Base-by-base conservation (phyloP, 2,113 vertebrate species). In the Zosterops hypoxanthus region DNA sequence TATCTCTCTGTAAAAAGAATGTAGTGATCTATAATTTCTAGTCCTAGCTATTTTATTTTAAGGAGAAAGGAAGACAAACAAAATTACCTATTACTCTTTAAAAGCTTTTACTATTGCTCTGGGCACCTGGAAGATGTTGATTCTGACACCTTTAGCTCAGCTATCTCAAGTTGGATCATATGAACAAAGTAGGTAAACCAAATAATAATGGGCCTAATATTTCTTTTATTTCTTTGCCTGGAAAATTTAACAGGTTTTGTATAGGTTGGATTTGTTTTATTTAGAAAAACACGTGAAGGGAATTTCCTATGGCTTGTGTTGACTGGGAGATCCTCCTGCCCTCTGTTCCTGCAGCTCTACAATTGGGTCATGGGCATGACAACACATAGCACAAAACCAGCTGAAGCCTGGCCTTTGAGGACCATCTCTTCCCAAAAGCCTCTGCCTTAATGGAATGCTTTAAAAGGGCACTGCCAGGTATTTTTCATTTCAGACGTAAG, bases 361-460 rank as follows among this genome's bases (percentile, higher is more conserved):
- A 2, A 23, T 29, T 1, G 8, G 33, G 23, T 82, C 1, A 1
- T 31, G 21, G 29, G 23, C 64, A n/a, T 1, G 2, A 42, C 26
- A 8, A 14, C 0, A 0, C 0, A 0, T 44, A 33, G 46, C 81
- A 41, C 16, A 82, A 69, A 73, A 25, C 21, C 70, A 86, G n/a
- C n/a, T 5, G 6, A 41, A 88, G 70, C 46, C 34, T 82, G 57
- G 44, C 39, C 23, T 86, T 59, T 0, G 3, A 60, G 64, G 24
- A 59, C 28, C 39, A 81, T 6, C 26, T 77, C 71, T 93, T 70
- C 61, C 50, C 33, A 80, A 75, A 82, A 57, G 28, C 82, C 47
- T 71, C 60, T 80, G 25, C 16, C 15, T 82, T 34, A 61, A n/a
- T 25, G 0, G 8, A 44, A 41, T 29, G n/a, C 33, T 83, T 70